Percentiles rank a stretch among this genome's conserved stretches.
Evolutionary conservation across 2,888 invertebrate genomes (phyloP).

Genomic region (Stenotaenia linearis): DNA sequence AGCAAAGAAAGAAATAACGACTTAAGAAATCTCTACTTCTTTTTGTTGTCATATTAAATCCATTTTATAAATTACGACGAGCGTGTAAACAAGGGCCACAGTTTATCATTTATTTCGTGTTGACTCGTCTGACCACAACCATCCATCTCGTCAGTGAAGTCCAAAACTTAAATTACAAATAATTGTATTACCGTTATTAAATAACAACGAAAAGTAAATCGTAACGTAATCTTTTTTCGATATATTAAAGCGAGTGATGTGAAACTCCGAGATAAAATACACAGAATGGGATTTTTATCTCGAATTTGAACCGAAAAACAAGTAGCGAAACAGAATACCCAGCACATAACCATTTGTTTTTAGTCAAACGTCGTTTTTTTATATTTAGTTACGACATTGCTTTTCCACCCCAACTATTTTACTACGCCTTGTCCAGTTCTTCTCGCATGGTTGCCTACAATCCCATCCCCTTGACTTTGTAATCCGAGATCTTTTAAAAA

Average conservation of each 20-base stretch:
- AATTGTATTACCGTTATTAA: too few species aligned
- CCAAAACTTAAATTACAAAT: neutral
- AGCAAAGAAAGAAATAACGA: neutral
- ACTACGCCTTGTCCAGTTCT: neutral
- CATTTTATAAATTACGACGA: neutral
- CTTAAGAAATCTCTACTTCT: neutral
- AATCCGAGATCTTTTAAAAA: neutral
- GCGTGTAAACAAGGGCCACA: neutral
- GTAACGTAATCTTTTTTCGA: too few species aligned
- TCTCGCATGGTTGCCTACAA: neutral
- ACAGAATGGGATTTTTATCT: too few species aligned
- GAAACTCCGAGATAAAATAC: too few species aligned
- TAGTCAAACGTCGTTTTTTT: neutral
- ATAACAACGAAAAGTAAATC: too few species aligned
- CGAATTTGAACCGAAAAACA: neutral
- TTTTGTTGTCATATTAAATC: neutral
- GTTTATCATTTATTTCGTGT: neutral
- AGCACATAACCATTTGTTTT: neutral
- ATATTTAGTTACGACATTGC: neutral
- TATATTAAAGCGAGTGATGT: too few species aligned
- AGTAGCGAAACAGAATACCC: neutral
- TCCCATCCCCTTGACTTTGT: neutral
- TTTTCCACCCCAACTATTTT: neutral
- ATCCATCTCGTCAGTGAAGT: neutral
- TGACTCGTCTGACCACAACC: neutral